phyloP scores from a whole-genome alignment of 2,888 invertebrate genomes.

The Catocala nupta region DNA sequence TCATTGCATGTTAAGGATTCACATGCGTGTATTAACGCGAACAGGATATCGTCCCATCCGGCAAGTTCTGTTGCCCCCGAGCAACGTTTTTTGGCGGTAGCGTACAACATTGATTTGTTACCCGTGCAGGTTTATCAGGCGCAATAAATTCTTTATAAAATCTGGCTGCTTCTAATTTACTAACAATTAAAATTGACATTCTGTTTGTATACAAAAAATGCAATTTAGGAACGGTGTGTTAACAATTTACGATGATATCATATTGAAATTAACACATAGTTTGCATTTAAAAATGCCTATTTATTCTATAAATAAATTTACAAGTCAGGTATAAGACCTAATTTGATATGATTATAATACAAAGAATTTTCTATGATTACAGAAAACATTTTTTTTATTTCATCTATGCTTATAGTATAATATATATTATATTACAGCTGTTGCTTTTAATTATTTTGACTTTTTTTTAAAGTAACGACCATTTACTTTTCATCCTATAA shows the following conservation, averaged over 20 bases:
- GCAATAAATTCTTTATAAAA: constrained; percentile 28
- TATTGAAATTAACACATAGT: no score
- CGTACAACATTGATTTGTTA: constrained; percentile 24
- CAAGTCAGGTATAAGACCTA: no score
- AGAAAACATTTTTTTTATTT: no score
- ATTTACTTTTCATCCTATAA: no score
- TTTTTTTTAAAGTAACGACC: no score
- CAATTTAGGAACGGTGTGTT: not conserved
- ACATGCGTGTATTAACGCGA: constrained; percentile 21
- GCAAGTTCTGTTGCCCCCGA: constrained; percentile 34
- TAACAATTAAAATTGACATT: not conserved
- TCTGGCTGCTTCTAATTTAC: not conserved
- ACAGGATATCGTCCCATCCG: constrained; percentile 48
- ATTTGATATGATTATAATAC: no score
- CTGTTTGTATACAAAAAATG: not conserved
- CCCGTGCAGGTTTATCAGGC: constrained; percentile 24
- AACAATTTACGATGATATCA: not conserved
- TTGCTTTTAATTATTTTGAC: no score
- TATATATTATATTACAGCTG: no score
- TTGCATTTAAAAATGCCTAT: no score
- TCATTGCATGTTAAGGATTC: constrained; percentile 22
- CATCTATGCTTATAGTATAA: no score
- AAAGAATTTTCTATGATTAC: no score
- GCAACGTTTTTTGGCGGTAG: constrained; percentile 24
- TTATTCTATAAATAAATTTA: no score